Evolutionary conservation across 1,140 invertebrate species (phyloP).

Genomic region (Atta cephalotes): DNA sequence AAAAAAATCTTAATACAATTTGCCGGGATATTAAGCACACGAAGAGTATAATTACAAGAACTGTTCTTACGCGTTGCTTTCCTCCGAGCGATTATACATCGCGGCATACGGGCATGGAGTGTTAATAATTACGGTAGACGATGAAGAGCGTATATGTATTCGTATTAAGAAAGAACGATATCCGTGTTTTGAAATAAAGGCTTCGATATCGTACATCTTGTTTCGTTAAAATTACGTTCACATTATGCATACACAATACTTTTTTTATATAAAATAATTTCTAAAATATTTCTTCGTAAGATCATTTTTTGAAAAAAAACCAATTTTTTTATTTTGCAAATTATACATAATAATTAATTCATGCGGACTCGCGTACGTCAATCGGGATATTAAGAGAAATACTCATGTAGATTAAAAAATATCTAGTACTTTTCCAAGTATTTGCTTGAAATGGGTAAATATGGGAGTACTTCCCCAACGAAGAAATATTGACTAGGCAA

Average conservation of each 20-base stretch:
- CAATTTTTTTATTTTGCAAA: not conserved
- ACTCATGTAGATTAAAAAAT: conserved; percentile 45
- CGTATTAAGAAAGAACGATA: conserved; percentile 64
- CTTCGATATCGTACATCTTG: conserved; percentile 27
- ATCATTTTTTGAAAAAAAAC: not conserved
- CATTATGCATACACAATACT: not conserved
- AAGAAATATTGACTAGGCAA: conserved; percentile 73
- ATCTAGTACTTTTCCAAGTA: conserved; percentile 61
- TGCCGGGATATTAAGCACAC: conserved; percentile 70
- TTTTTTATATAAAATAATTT: not conserved
- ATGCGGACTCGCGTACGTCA: not conserved
- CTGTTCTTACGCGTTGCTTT: conserved; percentile 67
- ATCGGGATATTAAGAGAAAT: conserved; percentile 14
- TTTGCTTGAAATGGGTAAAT: conserved; percentile 73
- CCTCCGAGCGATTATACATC: conserved; percentile 67
- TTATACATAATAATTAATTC: not conserved
- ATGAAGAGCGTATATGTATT: conserved; percentile 53
- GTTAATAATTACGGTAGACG: conserved; percentile 73
- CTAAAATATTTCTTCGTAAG: not conserved
- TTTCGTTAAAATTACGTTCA: not conserved
- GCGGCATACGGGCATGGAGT: conserved; percentile 66
- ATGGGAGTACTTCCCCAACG: conserved; percentile 70
- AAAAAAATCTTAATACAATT: conserved; percentile 74
- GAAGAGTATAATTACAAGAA: conserved; percentile 73
- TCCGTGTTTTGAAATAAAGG: conserved; percentile 59